These are phyloP conservation scores for Megaceryle torquata DNA, from an alignment of 2,113 vertebrate genomes.

Conservation along the genomic window DNA sequence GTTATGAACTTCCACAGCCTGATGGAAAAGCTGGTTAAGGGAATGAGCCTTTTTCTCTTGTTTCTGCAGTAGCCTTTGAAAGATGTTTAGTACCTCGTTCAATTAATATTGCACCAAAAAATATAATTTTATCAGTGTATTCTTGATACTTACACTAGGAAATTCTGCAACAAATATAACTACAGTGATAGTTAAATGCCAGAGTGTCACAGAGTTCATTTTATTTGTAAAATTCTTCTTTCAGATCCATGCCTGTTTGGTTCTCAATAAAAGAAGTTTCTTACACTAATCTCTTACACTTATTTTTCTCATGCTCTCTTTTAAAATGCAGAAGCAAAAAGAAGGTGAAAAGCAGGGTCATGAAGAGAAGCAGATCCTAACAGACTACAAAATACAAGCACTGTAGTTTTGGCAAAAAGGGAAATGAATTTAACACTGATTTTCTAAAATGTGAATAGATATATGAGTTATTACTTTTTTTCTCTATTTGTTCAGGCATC, in stretches of 20 bases:
- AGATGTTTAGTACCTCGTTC: background rate
- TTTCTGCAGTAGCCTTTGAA: background rate
- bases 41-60: background rate
- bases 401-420: background rate
- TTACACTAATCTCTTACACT: background rate
- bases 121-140: background rate
- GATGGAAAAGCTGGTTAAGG: background rate
- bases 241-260: background rate
- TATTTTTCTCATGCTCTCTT: background rate
- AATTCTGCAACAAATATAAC: background rate
- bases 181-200: background rate
- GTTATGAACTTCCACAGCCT: background rate
- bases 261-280: background rate
- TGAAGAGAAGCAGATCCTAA: background rate
- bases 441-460: background rate
- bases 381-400: background rate
- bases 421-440: background rate
- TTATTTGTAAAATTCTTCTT: background rate
- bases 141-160: background rate
- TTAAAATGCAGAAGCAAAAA: background rate
- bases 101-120: background rate
- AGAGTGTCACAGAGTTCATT: background rate
- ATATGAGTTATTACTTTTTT: background rate
- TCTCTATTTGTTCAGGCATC: background rate
- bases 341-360: background rate